Evolutionary conservation across 1,140 invertebrate genomes (phyloP).

Genomic region (Spodoptera frugiperda): DNA sequence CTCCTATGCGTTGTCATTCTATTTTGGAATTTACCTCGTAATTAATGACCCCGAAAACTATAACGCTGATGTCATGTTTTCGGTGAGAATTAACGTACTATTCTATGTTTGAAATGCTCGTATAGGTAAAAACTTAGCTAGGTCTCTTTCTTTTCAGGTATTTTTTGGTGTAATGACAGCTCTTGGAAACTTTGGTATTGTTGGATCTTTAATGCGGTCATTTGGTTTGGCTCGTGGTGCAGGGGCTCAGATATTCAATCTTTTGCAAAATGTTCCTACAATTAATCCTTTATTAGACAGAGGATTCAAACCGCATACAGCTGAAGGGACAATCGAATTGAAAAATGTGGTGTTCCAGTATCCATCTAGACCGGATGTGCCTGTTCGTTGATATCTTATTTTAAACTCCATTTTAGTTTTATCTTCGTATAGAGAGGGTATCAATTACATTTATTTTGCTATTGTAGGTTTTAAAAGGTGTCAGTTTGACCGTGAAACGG

Average conservation of each 20-base stretch:
- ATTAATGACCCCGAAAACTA: constrained; percentile 87
- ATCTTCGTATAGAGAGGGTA: not conserved
- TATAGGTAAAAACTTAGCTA: no score
- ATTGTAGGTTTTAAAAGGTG: constrained; percentile 89
- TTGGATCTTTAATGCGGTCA: constrained; percentile 91
- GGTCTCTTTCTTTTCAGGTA: constrained; percentile 82
- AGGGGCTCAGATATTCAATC: constrained; percentile 92
- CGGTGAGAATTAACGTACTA: constrained; percentile 85
- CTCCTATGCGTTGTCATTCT: constrained; percentile 93
- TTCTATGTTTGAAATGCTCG: not conserved
- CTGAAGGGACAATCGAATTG: constrained; percentile 92
- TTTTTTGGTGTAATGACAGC: constrained; percentile 94
- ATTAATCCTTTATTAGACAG: constrained; percentile 92
- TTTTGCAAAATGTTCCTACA: constrained; percentile 92
- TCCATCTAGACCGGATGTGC: constrained; percentile 93
- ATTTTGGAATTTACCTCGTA: constrained; percentile 92
- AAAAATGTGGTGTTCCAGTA: constrained; percentile 93
- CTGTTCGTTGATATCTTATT: constrained; percentile 71
- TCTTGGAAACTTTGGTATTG: constrained; percentile 94
- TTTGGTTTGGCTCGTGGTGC: constrained; percentile 93
- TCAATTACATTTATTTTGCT: constrained; percentile 32
- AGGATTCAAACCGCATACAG: constrained; percentile 88
- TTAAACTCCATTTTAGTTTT: not conserved
- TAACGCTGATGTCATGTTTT: constrained; percentile 89
- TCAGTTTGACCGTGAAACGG: constrained; percentile 91